phyloP scores from a whole-genome alignment of 2,797 vertebrate species.

The Gymnocypris eckloni region DNA sequence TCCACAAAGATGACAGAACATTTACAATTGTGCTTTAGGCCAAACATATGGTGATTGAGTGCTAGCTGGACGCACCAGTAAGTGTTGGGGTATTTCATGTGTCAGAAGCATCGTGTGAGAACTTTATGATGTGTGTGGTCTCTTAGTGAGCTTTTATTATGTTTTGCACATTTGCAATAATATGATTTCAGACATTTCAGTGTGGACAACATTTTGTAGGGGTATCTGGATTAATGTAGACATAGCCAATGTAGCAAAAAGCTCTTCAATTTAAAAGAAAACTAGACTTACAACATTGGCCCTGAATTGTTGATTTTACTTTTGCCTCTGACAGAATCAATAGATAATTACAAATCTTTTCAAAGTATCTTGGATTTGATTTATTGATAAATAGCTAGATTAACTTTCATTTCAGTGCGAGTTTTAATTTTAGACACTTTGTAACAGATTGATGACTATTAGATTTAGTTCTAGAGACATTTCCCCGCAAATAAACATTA shows the following conservation, averaged over 20 bases:
- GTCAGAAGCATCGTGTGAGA: neutral
- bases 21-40: neutral
- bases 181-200: neutral
- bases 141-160: neutral
- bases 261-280: neutral
- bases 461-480: neutral
- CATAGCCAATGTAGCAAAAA: neutral
- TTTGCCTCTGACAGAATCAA: neutral
- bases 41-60: neutral
- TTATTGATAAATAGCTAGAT: neutral
- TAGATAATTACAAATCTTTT: neutral
- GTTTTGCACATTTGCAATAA: neutral
- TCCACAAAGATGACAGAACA: neutral
- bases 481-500: neutral
- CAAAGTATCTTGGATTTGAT: constrained; percentile 21
- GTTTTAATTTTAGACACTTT: neutral
- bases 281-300: neutral
- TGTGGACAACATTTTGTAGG: no score
- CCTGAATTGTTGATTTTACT: neutral
- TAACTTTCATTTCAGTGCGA: no score
- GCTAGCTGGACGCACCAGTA: neutral
- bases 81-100: neutral
- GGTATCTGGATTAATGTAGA: neutral
- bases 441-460: neutral
- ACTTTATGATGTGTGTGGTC: neutral